Base-by-base conservation (phyloP, 1,140 invertebrate species). In the Metaphire vulgaris region DNA sequence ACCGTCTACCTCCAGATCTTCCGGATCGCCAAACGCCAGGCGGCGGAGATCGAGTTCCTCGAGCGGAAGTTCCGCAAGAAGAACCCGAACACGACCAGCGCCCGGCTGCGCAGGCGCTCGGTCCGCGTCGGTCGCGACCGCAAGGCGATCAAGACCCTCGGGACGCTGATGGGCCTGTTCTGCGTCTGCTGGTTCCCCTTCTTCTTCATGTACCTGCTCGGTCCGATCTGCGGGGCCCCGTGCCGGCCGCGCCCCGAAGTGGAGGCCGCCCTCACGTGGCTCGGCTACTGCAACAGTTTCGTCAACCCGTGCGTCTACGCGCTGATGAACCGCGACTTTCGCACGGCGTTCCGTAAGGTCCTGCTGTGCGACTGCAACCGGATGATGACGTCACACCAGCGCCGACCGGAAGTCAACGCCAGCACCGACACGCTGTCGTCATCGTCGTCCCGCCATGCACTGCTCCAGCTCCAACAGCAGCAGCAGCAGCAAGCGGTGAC, bases 111-210 rank as follows among this genome's bases (percentile, higher is more conserved):
- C 1, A 30, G 21, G 30, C 33, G 30, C n/a, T 32, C 15, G 30
- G 26, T 32, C n/a, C 69, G 33, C n/a, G 69, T 16, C 30, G 26
- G 69, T 30, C 29, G 28, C 1, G 93, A 95, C 81, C 88, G 93
- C 41, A 96, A 97, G 84, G 95, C 95, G 1, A 95, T 93, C 76
- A 94, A 94, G 15, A 97, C 95, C 0, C 88, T 98, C 75, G 95
- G 95, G n/a, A 96, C 98, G 71, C 84, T 87, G 16, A 97, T 98
- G 75, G 95, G 92, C 75, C 93, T 94, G 0, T 98, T 98, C 81
- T 92, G 91, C 21, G 87, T 96, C 73, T 98, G 96, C 84, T 98
- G 96, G 96, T 87, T 98, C 65, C 96, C 96, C 0, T 98, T 96
- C 85, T 96, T 97, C 84, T 92, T 95, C 1, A 88, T 96, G 72